phyloP scores from a whole-genome alignment of 2,888 invertebrate genomes.

The Phania funesta region DNA sequence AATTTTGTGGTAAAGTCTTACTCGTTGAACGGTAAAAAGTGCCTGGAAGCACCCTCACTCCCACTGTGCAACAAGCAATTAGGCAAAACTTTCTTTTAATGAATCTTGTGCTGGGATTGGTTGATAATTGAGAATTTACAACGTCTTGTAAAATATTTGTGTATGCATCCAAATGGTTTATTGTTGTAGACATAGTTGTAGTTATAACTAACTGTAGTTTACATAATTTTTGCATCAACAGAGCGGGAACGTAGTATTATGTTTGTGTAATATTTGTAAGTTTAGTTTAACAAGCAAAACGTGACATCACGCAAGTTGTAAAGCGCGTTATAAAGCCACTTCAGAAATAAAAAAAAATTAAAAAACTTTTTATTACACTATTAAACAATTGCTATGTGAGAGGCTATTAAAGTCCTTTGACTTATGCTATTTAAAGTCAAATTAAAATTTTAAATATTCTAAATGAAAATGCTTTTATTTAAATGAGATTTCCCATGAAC shows the following conservation, averaged over 20 bases:
- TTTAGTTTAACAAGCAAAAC: conserved; percentile 65
- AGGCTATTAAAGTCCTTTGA: neutral
- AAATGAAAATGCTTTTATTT: neutral
- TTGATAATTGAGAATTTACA: neutral
- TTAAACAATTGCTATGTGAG: neutral
- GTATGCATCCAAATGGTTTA: conserved; percentile 23
- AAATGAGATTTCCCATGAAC: conserved; percentile 21
- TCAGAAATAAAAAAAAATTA: conserved; percentile 23
- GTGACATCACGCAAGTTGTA: conserved; percentile 66
- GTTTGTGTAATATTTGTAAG: conserved; percentile 55
- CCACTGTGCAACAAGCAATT: conserved; percentile 49
- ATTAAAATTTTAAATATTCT: neutral
- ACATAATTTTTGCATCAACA: conserved; percentile 14
- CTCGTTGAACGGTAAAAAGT: no score
- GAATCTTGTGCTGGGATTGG: no score
- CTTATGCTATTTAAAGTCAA: neutral
- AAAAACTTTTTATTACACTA: conserved; percentile 53
- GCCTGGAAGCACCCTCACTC: no score
- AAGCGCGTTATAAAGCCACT: conserved; percentile 64
- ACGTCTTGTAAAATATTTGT: conserved; percentile 17
- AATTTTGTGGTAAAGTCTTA: no score
- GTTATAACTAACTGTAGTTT: neutral
- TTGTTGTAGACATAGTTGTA: neutral
- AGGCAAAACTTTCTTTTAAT: conserved; percentile 51
- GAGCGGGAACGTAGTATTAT: conserved; percentile 11